Base-by-base conservation (phyloP, 2,888 invertebrate genomes). In the Heliconius sara region DNA sequence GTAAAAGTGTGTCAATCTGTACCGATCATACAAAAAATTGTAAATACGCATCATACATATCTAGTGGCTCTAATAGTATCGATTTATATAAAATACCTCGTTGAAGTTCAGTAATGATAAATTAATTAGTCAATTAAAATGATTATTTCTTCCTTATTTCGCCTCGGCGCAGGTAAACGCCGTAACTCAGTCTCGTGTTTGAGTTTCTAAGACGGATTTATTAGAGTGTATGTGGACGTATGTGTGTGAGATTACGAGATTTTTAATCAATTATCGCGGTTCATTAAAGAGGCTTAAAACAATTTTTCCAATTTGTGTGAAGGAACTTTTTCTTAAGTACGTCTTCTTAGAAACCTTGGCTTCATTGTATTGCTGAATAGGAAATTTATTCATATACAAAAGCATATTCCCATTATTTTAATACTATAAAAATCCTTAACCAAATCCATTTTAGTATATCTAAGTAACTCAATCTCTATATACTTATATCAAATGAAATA, bases 81-180 rank as follows among this genome's bases (percentile, higher is more conserved):
- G 83, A 73, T 76, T 67, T 66, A 76, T 76, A 80, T 78, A 70
- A 80, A 88, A 89, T 86, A 84, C 85, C 87, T 88, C 87, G 87
- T 89, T 89, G 89, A 86, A 83, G 84, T 86, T 88, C 88, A 88
- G 7, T 85, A 84, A 81, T 83, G 85, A 86, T 87, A 76, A 82
- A 89, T 91, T 91, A 91, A 90, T 91, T 91, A 90, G 88, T 88
- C 89, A 89, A 89, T 91, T 91, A 89, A 89, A 87, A 83, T 84
- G 80, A 81, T 79, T 76, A 75, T 83, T 84, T 85, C 88, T 89
- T 88, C 88, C 89, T 89, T 90, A 89, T 88, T 88, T 88, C 87
- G 87, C 87, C 85, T 87, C 83, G 84, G 86, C 85, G 87, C 87
- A 88, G 89, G 89, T 83, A 78, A 77, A 34, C 34, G 34, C 80